phyloP scores from a whole-genome alignment of 2,888 invertebrate species.

The Cheilosia vernalis region DNA sequence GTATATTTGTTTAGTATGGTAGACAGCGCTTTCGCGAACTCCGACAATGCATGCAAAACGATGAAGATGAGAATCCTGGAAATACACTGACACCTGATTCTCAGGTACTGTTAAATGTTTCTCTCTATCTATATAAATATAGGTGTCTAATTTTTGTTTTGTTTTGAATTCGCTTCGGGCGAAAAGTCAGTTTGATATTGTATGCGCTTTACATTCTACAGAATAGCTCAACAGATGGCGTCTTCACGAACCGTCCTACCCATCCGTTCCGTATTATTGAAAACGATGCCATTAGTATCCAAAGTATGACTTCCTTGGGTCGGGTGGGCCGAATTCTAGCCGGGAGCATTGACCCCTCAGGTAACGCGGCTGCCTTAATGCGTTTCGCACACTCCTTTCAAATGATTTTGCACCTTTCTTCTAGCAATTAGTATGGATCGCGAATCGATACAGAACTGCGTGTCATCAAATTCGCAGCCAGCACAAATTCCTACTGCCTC shows the following conservation, averaged over 20 bases:
- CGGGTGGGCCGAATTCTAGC: slow-evolving; percentile 91
- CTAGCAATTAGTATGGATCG: slow-evolving; percentile 82
- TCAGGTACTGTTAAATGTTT: slow-evolving; percentile 84
- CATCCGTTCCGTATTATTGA: slow-evolving; percentile 95
- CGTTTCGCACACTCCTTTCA: too few species aligned
- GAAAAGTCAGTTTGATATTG: not conserved
- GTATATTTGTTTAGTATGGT: slow-evolving; percentile 83
- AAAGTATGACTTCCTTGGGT: slow-evolving; percentile 94
- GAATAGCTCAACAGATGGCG: slow-evolving; percentile 89
- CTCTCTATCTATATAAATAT: slow-evolving; percentile 35
- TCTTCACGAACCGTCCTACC: slow-evolving; percentile 87
- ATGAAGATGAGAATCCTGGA: slow-evolving; percentile 90
- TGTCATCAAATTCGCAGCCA: slow-evolving; percentile 79
- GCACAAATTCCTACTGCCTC: slow-evolving; percentile 76
- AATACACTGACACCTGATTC: slow-evolving; percentile 90
- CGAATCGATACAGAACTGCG: slow-evolving; percentile 80
- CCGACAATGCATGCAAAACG: slow-evolving; percentile 93
- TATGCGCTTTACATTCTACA: slow-evolving; percentile 75
- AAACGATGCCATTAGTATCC: slow-evolving; percentile 93
- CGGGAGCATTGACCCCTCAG: slow-evolving; percentile 87
- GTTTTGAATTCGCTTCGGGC: slow-evolving; percentile 5
- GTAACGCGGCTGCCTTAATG: slow-evolving; percentile 80
- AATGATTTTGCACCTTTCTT: too few species aligned
- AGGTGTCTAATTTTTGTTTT: slow-evolving; percentile 10
- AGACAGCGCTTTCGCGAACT: slow-evolving; percentile 92